Percentiles rank a stretch among this genome's conserved stretches.
Conservation (phyloP, 1,140 invertebrate species). For the Drosophila jambulina region DNA sequence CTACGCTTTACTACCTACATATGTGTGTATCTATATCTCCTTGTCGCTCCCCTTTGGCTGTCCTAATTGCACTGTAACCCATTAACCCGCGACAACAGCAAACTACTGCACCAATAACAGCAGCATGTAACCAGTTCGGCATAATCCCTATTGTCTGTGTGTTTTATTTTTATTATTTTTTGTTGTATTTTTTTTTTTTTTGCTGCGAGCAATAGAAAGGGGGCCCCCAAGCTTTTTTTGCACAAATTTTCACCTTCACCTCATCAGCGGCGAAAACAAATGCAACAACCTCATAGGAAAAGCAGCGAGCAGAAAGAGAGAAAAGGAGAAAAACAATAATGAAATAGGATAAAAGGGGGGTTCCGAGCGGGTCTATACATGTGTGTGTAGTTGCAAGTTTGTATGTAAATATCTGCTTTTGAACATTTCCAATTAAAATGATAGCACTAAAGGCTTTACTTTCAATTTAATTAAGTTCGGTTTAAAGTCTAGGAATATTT, state of each 20-base stretch:
- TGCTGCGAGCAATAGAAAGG: constrained; percentile 27
- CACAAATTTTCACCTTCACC: constrained; percentile 78
- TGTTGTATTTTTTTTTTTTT: neutral
- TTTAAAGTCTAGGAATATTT: neutral
- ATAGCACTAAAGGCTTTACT: neutral
- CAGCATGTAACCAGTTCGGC: constrained; percentile 41
- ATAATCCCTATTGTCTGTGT: constrained; percentile 54
- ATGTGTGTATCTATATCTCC: neutral
- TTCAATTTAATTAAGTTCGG: neutral
- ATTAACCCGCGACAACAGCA: constrained; percentile 61
- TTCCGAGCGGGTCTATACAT: constrained; percentile 11
- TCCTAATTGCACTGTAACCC: constrained; percentile 81
- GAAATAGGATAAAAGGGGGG: constrained; percentile 20
- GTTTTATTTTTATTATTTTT: neutral
- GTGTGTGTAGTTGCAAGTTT: constrained; percentile 21
- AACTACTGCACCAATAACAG: constrained; percentile 24
- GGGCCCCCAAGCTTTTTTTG: constrained; percentile 47
- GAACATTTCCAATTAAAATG: neutral
- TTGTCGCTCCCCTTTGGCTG: constrained; percentile 40
- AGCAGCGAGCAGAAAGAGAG: constrained; percentile 8
- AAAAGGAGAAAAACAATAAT: constrained; percentile 34
- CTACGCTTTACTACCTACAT: no score
- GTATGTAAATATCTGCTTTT: constrained; percentile 4
- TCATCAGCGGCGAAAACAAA: constrained; percentile 53
- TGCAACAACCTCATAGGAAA: constrained; percentile 38